Evolutionary conservation across 2,888 invertebrate genomes (phyloP).

Genomic region (Diarsia mendica): DNA sequence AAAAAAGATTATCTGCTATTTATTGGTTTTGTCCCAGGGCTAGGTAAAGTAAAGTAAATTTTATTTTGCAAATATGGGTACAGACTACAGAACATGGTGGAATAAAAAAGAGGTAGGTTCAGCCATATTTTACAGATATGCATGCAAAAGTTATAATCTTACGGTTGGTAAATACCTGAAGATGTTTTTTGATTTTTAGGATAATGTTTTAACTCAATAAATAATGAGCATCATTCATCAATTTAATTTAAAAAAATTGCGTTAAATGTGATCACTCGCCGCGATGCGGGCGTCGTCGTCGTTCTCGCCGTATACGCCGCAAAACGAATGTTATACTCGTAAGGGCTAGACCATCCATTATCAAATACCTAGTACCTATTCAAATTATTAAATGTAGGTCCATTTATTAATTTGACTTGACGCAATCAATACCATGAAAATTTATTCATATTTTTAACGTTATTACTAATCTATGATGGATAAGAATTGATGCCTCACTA

Average conservation of each 20-base stretch:
- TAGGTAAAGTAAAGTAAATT: too few relatives aligned
- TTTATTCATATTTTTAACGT: neutral
- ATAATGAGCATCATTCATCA: neutral
- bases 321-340: neutral
- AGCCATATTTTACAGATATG: too few relatives aligned
- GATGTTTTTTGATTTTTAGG: neutral
- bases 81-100: too few relatives aligned
- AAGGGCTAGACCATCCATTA: neutral
- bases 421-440: neutral
- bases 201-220: neutral
- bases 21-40: neutral
- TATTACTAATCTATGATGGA: neutral
- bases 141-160: too few relatives aligned
- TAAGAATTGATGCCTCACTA: neutral
- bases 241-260: neutral
- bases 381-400: too few relatives aligned
- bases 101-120: too few relatives aligned
- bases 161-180: neutral
- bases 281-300: constrained; percentile 7
- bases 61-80: too few relatives aligned
- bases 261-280: neutral
- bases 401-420: too few relatives aligned
- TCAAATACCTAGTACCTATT: too few relatives aligned
- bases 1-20: neutral
- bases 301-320: neutral